Evolutionary conservation across 2,888 invertebrate genomes (phyloP).

Genomic region (Fragum sueziense): DNA sequence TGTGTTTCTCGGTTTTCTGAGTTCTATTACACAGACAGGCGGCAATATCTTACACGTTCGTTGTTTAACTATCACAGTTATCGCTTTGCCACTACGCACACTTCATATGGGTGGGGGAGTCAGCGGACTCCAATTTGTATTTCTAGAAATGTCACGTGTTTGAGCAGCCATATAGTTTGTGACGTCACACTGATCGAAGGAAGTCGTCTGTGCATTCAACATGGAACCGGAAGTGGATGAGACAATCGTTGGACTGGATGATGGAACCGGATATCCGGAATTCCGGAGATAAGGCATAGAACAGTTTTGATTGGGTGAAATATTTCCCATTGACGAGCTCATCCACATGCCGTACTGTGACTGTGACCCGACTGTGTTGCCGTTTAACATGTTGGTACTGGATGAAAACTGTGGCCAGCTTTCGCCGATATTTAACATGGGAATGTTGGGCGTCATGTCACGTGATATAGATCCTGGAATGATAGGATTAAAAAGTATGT

Average conservation of each 20-base stretch:
- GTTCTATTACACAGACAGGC: no score
- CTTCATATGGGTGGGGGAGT: slow-evolving; percentile 76
- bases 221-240: slow-evolving; percentile 59
- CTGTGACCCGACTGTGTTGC: slow-evolving; percentile 65
- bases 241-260: slow-evolving; percentile 63
- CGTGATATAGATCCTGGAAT: slow-evolving; percentile 70
- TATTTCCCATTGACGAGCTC: slow-evolving; percentile 72
- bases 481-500: background rate
- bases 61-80: slow-evolving; percentile 39
- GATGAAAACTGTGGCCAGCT: slow-evolving; percentile 77
- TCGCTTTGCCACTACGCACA: slow-evolving; percentile 12
- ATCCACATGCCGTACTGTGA: slow-evolving; percentile 77
- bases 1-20: no score
- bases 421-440: slow-evolving; percentile 74
- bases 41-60: background rate
- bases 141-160: slow-evolving; percentile 65
- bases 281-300: slow-evolving; percentile 76
- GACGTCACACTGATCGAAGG: slow-evolving; percentile 72
- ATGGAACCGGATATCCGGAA: slow-evolving; percentile 71
- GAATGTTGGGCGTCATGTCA: slow-evolving; percentile 73
- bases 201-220: slow-evolving; percentile 59
- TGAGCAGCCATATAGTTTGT: slow-evolving; percentile 61
- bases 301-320: slow-evolving; percentile 77
- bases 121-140: slow-evolving; percentile 73
- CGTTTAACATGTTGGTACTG: slow-evolving; percentile 64